Evolutionary conservation across 2,888 invertebrate genomes (phyloP), one percentile per base, ranked within the genome.

Genomic region (Molanna angustata): DNA sequence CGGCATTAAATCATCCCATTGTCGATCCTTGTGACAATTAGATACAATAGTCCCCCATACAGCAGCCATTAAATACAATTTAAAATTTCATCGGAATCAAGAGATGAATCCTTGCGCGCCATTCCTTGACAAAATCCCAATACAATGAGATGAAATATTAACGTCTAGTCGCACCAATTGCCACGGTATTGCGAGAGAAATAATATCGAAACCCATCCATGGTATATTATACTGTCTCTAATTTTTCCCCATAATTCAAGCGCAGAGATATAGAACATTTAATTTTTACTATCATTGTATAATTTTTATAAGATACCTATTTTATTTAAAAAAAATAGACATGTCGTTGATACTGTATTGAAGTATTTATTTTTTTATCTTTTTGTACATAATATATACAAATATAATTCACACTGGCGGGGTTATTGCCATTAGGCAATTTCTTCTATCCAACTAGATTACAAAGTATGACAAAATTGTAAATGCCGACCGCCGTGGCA

Each of bases 111-210:
- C 6, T 2, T 43, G 18, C 41, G 14, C 22, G 44, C 9, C 21
- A 31, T 22, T 50, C 9, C 46, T 53, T 52, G 54, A 57, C 54
- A 51, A 52, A 49, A 54, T 48, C 53, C 47, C 19, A 21, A 39
- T 37, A 54, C 54, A 57, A 57, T 54, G 33, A 51, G 39, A 54
- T 57, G 54, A 57, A 69, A 74, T 74, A 76, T 76, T 75, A 75
- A 72, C 71, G 72, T 72, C 75, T 65, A 76, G 75, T 76, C 71
- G 70, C 66, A 74, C 75, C 76, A 77, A 77, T 77, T 77, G 76
- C 76, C 76, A 71, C 76, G 75, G 57, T 32, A 75, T 74, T 76
- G 76, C 74, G n/a, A n/a, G n/a, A n/a, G n/a, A n/a, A n/a, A n/a
- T n/a, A n/a, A n/a, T 39, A 47, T 47, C 47, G 31, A 41, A 31